A percentile compares a stretch with the other conserved stretches of the same genome.
These are phyloP conservation scores for Acromyrmex heyeri DNA, from an alignment of 1,140 invertebrate genomes.

Conservation along the genomic window DNA sequence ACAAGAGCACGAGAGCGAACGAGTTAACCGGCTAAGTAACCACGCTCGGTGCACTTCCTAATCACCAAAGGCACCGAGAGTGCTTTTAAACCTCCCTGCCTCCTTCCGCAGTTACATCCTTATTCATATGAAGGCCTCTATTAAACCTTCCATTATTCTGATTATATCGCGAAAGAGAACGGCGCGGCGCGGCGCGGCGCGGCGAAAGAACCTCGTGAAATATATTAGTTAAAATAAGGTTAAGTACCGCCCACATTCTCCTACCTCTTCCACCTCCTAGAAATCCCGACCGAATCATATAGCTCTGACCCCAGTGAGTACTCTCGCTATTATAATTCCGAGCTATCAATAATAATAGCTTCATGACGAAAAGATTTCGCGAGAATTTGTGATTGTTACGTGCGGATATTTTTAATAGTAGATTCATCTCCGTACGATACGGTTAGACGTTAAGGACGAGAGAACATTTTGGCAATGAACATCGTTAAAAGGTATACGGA, in stretches of 20 bases:
- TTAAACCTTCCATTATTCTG: constrained; percentile 58
- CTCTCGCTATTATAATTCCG: background rate
- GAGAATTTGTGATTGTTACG: background rate
- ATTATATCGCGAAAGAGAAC: constrained; percentile 38
- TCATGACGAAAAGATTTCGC: background rate
- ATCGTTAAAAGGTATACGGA: background rate
- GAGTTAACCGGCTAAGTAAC: constrained; percentile 61
- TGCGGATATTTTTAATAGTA: background rate
- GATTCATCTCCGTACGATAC: background rate
- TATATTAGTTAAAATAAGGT: constrained; percentile 45
- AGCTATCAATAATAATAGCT: constrained; percentile 17
- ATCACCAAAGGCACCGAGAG: constrained; percentile 60
- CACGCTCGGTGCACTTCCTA: constrained; percentile 56
- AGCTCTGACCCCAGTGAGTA: background rate
- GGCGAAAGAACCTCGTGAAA: constrained; percentile 14
- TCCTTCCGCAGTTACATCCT: constrained; percentile 50
- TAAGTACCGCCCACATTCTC: background rate
- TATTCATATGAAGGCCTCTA: constrained; percentile 50
- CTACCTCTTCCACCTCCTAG: background rate
- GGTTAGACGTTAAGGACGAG: background rate
- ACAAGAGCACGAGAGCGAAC: background rate
- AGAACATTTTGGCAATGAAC: background rate
- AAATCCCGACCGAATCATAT: background rate
- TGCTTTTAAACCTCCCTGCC: constrained; percentile 63
- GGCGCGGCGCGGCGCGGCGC: background rate